Evolutionary conservation across 2,113 vertebrate species (phyloP), one percentile per base, ranked within the genome.

Genomic region (Neopipo cinnamomea): DNA sequence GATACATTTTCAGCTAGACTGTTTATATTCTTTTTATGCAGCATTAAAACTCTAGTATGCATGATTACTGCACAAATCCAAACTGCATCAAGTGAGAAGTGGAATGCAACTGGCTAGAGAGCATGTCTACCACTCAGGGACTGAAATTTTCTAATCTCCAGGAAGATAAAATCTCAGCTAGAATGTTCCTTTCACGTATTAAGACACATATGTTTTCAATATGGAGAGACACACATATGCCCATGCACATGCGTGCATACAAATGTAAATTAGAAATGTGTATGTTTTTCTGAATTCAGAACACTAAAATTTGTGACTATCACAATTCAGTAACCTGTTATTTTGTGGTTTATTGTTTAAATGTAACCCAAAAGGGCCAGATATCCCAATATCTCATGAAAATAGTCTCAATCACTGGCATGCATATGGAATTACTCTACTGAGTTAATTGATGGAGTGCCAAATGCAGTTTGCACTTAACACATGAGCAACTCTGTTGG

Each of bases 401-500:
- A 75, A 73, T 35, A 41, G 20, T 83, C 35, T 77, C 1, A 0
- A 6, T 78, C 73, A 13, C 42, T 35, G 58, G 37, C 2, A 3
- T n/a, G 52, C 39, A 52, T 37, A 33, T 3, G 33, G 79, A 65
- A 70, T 42, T 61, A 55, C 58, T 65, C 24, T 25, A 9, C 74
- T 30, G 81, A 82, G 53, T 28, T 79, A 73, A 75, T 30, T 44
- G 89, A 63, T 6, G 8, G 46, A 75, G 74, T 47, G 74, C 42
- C 78, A 76, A 75, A 30, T 12, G 42, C 50, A 70, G 46, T 62
- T 79, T 89, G 67, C 87, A 39, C 62, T 82, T 66, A 14, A 61
- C 71, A 70, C 20, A 15, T 4, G 58, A 88, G 89, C 0, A 1
- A 20, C 15, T 41, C 62, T 1, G 0, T 0, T 14, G 53, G 62